phyloP scores from a whole-genome alignment of 1,140 invertebrate species.

The Stratiolaelaps scimitus region DNA sequence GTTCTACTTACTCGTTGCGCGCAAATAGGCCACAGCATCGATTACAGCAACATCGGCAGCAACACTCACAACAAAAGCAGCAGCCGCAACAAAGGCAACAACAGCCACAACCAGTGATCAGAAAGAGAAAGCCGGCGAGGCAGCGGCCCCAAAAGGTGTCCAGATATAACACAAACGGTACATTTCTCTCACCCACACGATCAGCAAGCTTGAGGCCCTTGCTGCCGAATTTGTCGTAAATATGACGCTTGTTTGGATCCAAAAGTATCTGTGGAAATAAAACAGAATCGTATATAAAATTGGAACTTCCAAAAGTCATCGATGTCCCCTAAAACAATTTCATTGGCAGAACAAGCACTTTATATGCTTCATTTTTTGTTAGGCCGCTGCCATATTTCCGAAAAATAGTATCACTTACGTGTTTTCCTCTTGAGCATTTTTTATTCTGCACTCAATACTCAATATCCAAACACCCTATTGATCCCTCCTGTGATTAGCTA shows the following conservation, averaged over 20 bases:
- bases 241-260: not conserved
- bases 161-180: not conserved
- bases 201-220: not conserved
- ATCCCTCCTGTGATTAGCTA: too few species aligned
- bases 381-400: too few species aligned
- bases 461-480: too few species aligned
- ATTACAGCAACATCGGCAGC: slow-evolving; percentile 2
- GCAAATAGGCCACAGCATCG: slow-evolving; percentile 10
- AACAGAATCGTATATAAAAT: too few species aligned
- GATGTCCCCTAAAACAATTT: too few species aligned
- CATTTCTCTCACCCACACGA: not conserved
- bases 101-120: slow-evolving; percentile 1
- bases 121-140: not conserved
- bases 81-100: slow-evolving; percentile 12
- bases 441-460: too few species aligned
- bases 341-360: too few species aligned
- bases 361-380: too few species aligned
- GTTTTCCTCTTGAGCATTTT: too few species aligned
- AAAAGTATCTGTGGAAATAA: not conserved
- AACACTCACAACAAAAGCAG: not conserved
- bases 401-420: too few species aligned
- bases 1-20: too few species aligned
- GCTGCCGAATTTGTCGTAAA: not conserved
- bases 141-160: not conserved
- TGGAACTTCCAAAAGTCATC: too few species aligned